Base-by-base conservation (phyloP, 1,140 invertebrate genomes). In the Drosophila nikananu region DNA sequence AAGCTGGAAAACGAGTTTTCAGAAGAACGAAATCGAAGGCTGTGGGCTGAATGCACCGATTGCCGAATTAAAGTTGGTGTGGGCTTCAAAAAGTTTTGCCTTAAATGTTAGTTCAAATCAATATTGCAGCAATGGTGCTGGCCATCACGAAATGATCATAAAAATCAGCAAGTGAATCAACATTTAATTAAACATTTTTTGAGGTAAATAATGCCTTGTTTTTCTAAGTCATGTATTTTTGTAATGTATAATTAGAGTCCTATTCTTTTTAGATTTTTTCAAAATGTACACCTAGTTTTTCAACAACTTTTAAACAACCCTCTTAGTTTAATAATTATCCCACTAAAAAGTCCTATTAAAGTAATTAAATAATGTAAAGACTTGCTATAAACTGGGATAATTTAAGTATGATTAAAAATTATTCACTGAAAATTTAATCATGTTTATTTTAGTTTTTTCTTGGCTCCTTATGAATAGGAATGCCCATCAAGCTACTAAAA, bases 1-100 rank as follows among this genome's bases (percentile, higher is more conserved):
- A 42, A 59, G 67, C 35, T n/a, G 67, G 35, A 13, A 46, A 71
- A 71, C 67, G 8, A 39, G 67, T 71, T 71, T 55, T 39, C 15
- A 55, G n/a, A 70, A 68, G 63, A 71, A 71, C 67, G 2, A 27
- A 66, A 54, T 46, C 49, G 30, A 12, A 23, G 63, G 37, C 30
- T 46, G 37, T 66, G 48, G 60, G 25, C 21, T 17, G 13, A 52
- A 52, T 62, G 60, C 46, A 62, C 7, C 62, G 25, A 37, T 67
- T 19, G 25, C 41, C 5, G 27, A 65, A 23, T 48, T 27, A 49
- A 37, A 44, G 46, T 42, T 41, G 30, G 21, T 13, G 30, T 63
- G 59, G 58, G 21, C 5, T 15, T 12, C 0, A 17, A 13, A 71
- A 37, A 39, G 19, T 15, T 10, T 49, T 30, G 59, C 2, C 8